Evolutionary conservation across 2,888 invertebrate species (phyloP).

Genomic region (Sinodicranocentrus sp.): DNA sequence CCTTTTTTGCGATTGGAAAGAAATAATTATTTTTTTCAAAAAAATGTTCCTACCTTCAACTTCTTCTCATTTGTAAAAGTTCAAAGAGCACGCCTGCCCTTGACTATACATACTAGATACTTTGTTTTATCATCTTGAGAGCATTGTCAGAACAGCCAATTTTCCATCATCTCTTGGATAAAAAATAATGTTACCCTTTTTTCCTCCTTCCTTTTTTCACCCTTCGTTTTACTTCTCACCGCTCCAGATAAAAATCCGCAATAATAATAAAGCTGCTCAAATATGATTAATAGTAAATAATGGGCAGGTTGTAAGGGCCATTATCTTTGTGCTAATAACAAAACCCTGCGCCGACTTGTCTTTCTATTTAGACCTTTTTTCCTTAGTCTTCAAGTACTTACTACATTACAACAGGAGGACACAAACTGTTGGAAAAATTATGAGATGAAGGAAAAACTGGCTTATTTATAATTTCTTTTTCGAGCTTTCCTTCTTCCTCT

Average conservation of each 20-base stretch:
- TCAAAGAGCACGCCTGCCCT: slow-evolving; percentile 42
- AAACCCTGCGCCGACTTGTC: slow-evolving; percentile 66
- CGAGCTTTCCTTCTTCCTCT: not conserved
- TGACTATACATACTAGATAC: no score
- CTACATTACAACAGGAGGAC: no score
- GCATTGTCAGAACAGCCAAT: no score
- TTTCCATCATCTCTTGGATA: not conserved
- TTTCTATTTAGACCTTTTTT: slow-evolving; percentile 21
- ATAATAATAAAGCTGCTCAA: slow-evolving; percentile 72
- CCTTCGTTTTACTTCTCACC: slow-evolving; percentile 25
- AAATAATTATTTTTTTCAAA: no score
- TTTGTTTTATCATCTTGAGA: no score
- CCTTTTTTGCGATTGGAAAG: no score
- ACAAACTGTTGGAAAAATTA: no score
- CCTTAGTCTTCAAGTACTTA: no score
- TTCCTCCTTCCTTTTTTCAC: not conserved
- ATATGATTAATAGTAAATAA: slow-evolving; percentile 74
- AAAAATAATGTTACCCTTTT: slow-evolving; percentile 1
- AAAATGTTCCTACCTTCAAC: slow-evolving; percentile 44
- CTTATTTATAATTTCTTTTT: no score
- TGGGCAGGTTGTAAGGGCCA: slow-evolving; percentile 71
- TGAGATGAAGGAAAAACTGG: no score
- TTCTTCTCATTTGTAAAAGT: slow-evolving; percentile 58
- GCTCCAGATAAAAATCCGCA: slow-evolving; percentile 70
- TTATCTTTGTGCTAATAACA: slow-evolving; percentile 70